phyloP scores from a whole-genome alignment of 2,113 vertebrate species.

The Ophthalmolycus amberensis region DNA sequence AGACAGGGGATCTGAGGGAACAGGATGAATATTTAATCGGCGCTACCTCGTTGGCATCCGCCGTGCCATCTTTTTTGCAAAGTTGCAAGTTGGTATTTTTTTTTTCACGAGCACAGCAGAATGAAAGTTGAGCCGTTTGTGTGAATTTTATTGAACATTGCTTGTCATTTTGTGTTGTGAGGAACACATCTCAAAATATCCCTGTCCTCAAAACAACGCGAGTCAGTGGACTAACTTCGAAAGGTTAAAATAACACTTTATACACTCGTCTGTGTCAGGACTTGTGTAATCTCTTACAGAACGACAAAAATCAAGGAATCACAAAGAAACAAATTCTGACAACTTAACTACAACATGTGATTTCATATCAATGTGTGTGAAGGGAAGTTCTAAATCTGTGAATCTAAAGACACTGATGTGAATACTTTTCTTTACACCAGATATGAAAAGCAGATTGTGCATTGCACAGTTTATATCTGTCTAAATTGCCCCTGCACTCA shows the following conservation, averaged over 20 bases:
- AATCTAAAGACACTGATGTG: neutral
- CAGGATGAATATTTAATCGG: conserved; percentile 73
- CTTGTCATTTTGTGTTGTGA: conserved; percentile 20
- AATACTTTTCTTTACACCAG: neutral
- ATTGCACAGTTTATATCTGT: conserved; percentile 4
- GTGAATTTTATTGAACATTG: conserved; percentile 21
- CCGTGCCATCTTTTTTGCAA: conserved; percentile 42
- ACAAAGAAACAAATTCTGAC: neutral
- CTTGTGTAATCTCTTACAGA: neutral
- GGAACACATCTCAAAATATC: neutral
- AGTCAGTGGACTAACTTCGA: neutral
- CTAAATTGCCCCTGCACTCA: conserved; percentile 14
- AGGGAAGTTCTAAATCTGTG: neutral
- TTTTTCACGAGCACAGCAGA: conserved; percentile 50
- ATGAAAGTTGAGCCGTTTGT: conserved; percentile 38
- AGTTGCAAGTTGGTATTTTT: conserved; percentile 53
- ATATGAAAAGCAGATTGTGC: conserved; percentile 4
- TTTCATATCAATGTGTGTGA: neutral
- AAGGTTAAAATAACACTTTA: conserved; percentile 1
- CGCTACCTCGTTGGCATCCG: conserved; percentile 57
- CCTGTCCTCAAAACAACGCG: conserved; percentile 1
- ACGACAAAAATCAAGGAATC: neutral
- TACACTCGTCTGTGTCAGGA: neutral
- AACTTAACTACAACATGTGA: neutral
- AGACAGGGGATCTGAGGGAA: conserved; percentile 57